A percentile compares a stretch with the other conserved stretches of the same genome.
phyloP scores from a whole-genome alignment of 2,797 vertebrate species.

The Tapirus indicus region DNA sequence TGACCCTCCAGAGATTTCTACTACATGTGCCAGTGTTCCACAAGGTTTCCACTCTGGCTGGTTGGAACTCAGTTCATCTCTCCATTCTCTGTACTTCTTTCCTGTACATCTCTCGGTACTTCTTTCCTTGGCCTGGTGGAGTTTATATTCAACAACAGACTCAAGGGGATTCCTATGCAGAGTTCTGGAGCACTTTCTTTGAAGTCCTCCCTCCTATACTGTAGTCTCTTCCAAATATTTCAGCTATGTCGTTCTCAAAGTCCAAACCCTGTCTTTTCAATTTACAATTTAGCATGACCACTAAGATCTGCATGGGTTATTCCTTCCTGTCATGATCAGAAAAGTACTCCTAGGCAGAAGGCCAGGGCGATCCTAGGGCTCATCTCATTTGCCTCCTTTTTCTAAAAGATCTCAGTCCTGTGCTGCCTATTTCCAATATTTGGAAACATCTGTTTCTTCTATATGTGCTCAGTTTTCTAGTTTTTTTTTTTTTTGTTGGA shows the following conservation, averaged over 20 bases:
- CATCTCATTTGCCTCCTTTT: not conserved
- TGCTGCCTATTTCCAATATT: not conserved
- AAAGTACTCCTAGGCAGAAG: not conserved
- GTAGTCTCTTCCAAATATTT: not conserved
- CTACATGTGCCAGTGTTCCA: not conserved
- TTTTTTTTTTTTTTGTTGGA: not conserved
- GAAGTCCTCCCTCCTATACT: not conserved
- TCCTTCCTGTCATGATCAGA: not conserved
- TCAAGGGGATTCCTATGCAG: not conserved
- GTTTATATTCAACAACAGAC: not conserved
- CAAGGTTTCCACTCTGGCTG: not conserved
- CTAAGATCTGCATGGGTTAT: not conserved
- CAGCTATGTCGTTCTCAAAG: not conserved
- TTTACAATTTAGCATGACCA: not conserved
- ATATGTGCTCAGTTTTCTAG: not conserved
- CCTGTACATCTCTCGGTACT: not conserved
- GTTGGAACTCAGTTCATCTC: not conserved
- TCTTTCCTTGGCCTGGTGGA: not conserved
- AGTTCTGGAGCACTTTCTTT: not conserved
- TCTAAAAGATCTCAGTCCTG: not conserved
- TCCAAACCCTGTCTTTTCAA: not conserved
- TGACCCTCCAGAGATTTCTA: not conserved
- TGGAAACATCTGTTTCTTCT: not conserved
- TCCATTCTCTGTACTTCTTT: not conserved
- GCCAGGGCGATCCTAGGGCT: not conserved